Evolutionary conservation across 1,140 invertebrate species (phyloP).

Genomic region (Neotoxoptera formosana): DNA sequence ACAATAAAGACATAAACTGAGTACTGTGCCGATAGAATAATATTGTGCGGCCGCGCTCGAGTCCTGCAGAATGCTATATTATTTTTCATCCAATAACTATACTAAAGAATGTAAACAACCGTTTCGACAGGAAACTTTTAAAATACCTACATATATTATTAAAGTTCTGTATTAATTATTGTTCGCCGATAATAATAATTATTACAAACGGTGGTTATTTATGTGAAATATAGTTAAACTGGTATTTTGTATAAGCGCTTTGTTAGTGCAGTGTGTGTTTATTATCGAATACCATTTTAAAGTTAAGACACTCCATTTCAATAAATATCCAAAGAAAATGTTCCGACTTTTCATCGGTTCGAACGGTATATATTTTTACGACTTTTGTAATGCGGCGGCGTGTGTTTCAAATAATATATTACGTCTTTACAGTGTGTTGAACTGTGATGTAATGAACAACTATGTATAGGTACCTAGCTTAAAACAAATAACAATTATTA

Average conservation of each 20-base stretch:
- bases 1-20: background rate
- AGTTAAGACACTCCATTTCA: background rate
- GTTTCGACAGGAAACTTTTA: background rate
- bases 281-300: background rate
- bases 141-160: too few relatives aligned
- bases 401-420: background rate
- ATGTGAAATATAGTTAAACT: background rate
- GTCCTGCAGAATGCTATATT: background rate
- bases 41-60: background rate
- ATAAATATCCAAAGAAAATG: background rate
- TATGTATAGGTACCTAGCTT: background rate
- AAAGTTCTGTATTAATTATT: too few relatives aligned
- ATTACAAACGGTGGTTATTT: too few relatives aligned
- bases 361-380: background rate
- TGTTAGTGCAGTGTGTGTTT: background rate
- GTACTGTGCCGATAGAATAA: background rate
- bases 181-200: too few relatives aligned
- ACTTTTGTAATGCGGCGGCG: background rate
- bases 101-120: background rate
- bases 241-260: background rate
- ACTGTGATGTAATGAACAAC: background rate
- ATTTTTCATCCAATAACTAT: background rate
- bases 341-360: background rate
- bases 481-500: conserved; percentile 9
- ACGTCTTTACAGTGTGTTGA: background rate